Percentiles rank a stretch among this genome's conserved stretches.
Conservation (phyloP, 2,113 vertebrate species). For the Pyrgilauda ruficollis region DNA sequence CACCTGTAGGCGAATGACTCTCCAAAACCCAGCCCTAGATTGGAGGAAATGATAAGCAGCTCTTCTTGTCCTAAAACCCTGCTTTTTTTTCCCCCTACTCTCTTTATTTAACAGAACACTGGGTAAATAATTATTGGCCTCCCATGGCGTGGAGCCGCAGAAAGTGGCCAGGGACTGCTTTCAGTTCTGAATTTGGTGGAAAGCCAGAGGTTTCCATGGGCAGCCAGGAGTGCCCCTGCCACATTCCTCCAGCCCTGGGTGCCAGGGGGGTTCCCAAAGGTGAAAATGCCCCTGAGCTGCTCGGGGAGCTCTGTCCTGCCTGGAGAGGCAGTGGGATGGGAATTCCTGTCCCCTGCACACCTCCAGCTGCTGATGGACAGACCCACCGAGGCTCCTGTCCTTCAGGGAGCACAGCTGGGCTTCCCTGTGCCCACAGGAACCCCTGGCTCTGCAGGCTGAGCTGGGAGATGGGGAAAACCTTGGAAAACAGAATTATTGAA, state of each 20-base stretch:
- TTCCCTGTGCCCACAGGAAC: fast-evolving
- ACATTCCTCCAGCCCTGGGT: neutral
- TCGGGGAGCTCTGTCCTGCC: neutral
- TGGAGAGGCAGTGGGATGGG: neutral
- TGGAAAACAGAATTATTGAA: neutral
- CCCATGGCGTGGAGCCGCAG: neutral
- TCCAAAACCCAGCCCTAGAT: constrained; percentile 28
- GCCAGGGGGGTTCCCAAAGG: neutral
- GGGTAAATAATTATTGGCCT: constrained; percentile 28
- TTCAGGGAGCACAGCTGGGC: neutral
- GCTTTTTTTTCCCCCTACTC: neutral
- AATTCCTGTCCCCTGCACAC: neutral
- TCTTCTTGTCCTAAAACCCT: neutral
- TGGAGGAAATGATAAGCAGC: neutral
- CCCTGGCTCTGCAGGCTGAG: neutral
- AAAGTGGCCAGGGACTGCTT: neutral
- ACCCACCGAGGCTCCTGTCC: fast-evolving
- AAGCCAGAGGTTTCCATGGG: neutral
- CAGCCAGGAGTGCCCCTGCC: neutral
- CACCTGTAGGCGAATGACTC: neutral
- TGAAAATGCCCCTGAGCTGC: neutral
- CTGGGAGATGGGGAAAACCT: neutral
- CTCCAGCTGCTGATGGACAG: neutral
- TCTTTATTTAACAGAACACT: neutral
- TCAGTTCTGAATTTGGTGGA: neutral